Evolutionary conservation across 2,113 vertebrate genomes (phyloP), one percentile per base, ranked within the genome.

Genomic region (Gallinago paraguaiae): DNA sequence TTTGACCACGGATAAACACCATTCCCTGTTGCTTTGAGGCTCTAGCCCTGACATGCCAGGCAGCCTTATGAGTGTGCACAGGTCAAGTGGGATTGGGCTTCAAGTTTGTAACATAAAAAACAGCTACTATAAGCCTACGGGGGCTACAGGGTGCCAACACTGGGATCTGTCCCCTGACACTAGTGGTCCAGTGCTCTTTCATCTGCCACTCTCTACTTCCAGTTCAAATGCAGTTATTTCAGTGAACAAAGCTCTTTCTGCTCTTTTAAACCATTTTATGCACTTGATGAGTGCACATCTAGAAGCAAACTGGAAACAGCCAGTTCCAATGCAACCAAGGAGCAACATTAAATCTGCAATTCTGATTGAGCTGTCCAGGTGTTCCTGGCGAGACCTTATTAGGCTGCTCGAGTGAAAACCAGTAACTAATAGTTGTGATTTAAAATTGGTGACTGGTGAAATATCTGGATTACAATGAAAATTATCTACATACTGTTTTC

Each of bases 11-110:
- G 43, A 86, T 30, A 90, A 96, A 90, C 51, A 92, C 10, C 7
- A 0, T 46, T 84, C 43, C 25, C 31, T 48, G 7, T n/a, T 33
- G 57, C 69, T 78, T 57, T 0, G 0, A 71, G 37, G 57, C 53
- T 78, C 39, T 61, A 86, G 51, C n/a, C 39, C 69, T 71, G 35
- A 56, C 37, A 78, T 0, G 1, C 22, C 64, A 81, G 39, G 15
- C 25, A 83, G 51, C n/a, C 64, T 48, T 53, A 65, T 56, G 70
- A 61, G 50, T 8, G 3, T 7, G 41, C 57, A 87, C 10, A 27
- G 35, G 24, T 67, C 54, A 85, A n/a, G 51, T 11, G 81, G n/a
- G 28, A 35, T 88, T 45, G 70, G 39, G 35, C 39, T 13, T 86
- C 85, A 81, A 64, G 59, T 33, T 13, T 65, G 13, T 46, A 72